Evolutionary conservation across 1,140 invertebrate genomes (phyloP).

Genomic region (Helicoverpa armigera): DNA sequence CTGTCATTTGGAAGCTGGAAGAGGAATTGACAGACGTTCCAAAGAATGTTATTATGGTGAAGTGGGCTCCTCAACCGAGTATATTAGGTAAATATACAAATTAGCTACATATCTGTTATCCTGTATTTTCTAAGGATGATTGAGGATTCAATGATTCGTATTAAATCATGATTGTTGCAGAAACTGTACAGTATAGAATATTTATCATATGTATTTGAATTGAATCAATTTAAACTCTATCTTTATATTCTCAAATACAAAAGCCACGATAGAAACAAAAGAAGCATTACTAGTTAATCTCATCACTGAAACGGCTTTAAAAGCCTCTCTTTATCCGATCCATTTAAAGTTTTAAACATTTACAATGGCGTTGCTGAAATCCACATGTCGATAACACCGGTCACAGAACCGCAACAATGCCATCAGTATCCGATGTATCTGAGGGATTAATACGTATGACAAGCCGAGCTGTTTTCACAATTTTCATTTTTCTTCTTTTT

Average conservation of each 20-base stretch:
- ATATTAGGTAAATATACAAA: slow-evolving; percentile 42
- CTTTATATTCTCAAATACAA: too few species aligned
- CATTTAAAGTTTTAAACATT: slow-evolving; percentile 13
- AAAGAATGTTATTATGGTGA: slow-evolving; percentile 59
- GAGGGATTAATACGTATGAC: slow-evolving; percentile 39
- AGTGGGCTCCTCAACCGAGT: slow-evolving; percentile 60
- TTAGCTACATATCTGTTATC: too few species aligned
- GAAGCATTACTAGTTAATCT: too few species aligned
- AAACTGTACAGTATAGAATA: too few species aligned
- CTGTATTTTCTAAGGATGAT: too few species aligned
- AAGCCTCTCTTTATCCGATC: neutral
- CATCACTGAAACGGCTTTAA: neutral
- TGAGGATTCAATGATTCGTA: too few species aligned
- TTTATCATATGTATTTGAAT: too few species aligned
- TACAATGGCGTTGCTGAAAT: slow-evolving; percentile 14
- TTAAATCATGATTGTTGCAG: too few species aligned
- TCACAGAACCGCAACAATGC: slow-evolving; percentile 30
- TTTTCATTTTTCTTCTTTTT: neutral
- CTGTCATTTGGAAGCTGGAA: slow-evolving; percentile 84
- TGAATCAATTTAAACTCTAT: too few species aligned
- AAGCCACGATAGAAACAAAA: too few species aligned
- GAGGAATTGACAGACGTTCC: slow-evolving; percentile 55
- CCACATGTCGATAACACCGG: slow-evolving; percentile 22
- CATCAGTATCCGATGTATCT: neutral
- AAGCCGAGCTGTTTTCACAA: slow-evolving; percentile 26